Evolutionary conservation across 2,888 invertebrate species (phyloP).

Genomic region (Nebria brevicollis): DNA sequence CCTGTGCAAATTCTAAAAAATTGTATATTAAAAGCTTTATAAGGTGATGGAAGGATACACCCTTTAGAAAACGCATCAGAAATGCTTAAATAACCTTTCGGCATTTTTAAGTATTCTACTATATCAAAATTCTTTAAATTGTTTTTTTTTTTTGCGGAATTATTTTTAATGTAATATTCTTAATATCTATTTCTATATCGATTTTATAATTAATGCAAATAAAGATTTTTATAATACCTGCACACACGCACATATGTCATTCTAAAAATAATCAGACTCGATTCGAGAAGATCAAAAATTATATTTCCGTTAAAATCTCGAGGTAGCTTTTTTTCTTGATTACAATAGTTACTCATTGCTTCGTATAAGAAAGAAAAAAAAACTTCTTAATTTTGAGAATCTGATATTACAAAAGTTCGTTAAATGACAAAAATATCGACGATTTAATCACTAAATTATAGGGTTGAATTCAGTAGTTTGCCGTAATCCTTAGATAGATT

Average conservation of each 20-base stretch:
- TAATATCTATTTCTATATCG: neutral
- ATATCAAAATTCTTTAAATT: neutral
- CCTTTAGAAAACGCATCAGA: neutral
- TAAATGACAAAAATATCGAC: conserved; percentile 7
- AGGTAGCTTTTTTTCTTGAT: too few relatives aligned
- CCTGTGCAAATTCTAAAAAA: conserved; percentile 15
- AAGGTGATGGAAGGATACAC: conserved; percentile 3
- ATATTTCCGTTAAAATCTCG: too few relatives aligned
- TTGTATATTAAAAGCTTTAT: neutral
- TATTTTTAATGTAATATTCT: neutral
- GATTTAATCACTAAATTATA: conserved; percentile 28
- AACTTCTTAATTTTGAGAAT: neutral
- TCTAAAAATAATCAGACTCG: too few relatives aligned
- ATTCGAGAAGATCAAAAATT: too few relatives aligned
- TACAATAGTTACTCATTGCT: too few relatives aligned
- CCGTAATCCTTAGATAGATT: conserved; percentile 10
- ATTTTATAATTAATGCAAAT: too few relatives aligned
- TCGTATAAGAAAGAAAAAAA: too few relatives aligned
- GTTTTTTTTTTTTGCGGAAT: neutral
- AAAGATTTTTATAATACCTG: too few relatives aligned
- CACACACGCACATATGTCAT: neutral
- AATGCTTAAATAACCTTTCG: neutral
- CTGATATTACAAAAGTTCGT: neutral
- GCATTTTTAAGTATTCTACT: neutral
- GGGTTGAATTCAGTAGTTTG: conserved; percentile 13